Evolutionary conservation across 92 coral and sea anemone genomes (phyloP), one percentile per base, ranked within the genome.

Genomic region (Muricea muricata): DNA sequence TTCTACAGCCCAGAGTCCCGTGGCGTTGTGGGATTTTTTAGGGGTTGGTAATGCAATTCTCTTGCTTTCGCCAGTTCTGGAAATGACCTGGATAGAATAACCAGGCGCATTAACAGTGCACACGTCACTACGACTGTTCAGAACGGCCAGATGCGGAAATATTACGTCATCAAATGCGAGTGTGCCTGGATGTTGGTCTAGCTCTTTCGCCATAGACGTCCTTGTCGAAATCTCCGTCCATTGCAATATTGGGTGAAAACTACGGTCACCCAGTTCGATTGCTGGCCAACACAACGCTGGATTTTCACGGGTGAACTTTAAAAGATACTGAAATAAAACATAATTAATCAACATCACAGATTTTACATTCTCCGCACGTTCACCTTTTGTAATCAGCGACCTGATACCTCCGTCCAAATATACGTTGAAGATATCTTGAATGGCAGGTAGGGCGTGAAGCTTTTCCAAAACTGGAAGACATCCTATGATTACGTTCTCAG

Each of bases 361-460:
- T 14, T 9, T 42, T 10, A 73, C 61, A 0, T 42, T 40, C 79
- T 42, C 58, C 5, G 47, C 17, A 28, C 79, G 57, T 45, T 73
- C 79, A 4, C 15, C 50, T 73, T 73, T 73, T 0, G 25, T 46
- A 3, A 73, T 28, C 30, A 0, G 14, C 8, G 58, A 73, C 50
- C 24, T 42, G 4, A 73, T 12, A 4, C 79, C 79, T 1, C 79
- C 58, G 29, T 29, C 15, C 1, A 45, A 5, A 45, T 18, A 45
- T 23, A 73, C 79, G 10, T 37, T 25, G 58, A 73, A 73, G 17
- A 73, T 73, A 11, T 73, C 61, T 73, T 24, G 58, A 73, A 73
- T 39, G 15, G 14, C 79, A 18, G 34, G 9, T 24, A 73, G 21
- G 8, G 2, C 61, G 29, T 73, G 79, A 6, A 73, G 79, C 33